Evolutionary conservation across 2,888 invertebrate species (phyloP), one percentile per base, ranked within the genome.

Genomic region (Arenicola marina): DNA sequence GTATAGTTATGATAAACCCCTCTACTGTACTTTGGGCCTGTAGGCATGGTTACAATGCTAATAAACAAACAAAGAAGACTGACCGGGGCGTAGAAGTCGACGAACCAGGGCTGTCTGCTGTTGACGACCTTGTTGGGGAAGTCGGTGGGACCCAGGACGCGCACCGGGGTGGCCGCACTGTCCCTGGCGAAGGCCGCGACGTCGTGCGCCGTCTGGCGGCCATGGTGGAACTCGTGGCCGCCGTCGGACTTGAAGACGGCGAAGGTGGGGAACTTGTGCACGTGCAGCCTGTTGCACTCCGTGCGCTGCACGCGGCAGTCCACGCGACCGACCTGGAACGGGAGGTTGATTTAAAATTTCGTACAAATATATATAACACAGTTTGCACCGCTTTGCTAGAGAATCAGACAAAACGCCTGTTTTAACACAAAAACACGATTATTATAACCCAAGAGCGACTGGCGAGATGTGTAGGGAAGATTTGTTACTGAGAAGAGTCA

Each of bases 1-100:
- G n/a, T n/a, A n/a, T n/a, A n/a, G n/a, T n/a, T n/a, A n/a, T n/a
- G n/a, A n/a, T n/a, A n/a, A n/a, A n/a, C n/a, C n/a, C n/a, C n/a
- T n/a, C n/a, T n/a, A n/a, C n/a, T n/a, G n/a, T n/a, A n/a, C n/a
- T n/a, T n/a, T n/a, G n/a, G n/a, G n/a, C n/a, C n/a, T n/a, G n/a
- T n/a, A n/a, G n/a, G n/a, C n/a, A n/a, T n/a, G n/a, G n/a, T n/a
- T n/a, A n/a, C n/a, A n/a, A n/a, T n/a, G n/a, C n/a, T n/a, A n/a
- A n/a, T n/a, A n/a, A n/a, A n/a, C n/a, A n/a, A n/a, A n/a, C n/a
- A n/a, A n/a, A n/a, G n/a, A n/a, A 28, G 7, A 78, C 83, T 77
- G 71, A 86, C 86, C 29, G 91, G 90, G 0, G 90, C 89, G 80
- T 89, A 90, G 86, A 90, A 91, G 77, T 91, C 90, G 31, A 91